These are phyloP conservation scores for Meteorus colon DNA, from an alignment of 2,888 invertebrate species.

Conservation along the genomic window DNA sequence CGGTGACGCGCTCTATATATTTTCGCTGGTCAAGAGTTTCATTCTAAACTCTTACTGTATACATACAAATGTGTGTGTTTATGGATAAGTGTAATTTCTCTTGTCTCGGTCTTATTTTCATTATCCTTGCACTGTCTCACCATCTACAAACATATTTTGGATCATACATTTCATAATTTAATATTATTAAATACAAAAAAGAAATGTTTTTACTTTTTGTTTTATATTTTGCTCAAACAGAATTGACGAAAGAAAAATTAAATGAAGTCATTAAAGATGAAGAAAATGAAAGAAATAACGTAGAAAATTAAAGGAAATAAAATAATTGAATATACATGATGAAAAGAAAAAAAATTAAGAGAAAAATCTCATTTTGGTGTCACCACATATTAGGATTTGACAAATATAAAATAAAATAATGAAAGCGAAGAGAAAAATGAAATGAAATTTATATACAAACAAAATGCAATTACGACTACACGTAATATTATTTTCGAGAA, in stretches of 20 bases:
- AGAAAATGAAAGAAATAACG: too few relatives aligned
- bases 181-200: too few relatives aligned
- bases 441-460: not conserved
- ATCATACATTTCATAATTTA: too few relatives aligned
- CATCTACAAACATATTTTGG: too few relatives aligned
- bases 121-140: too few relatives aligned
- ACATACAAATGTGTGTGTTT: not conserved
- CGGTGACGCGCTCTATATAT: constrained; percentile 46
- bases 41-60: not conserved
- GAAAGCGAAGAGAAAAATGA: not conserved
- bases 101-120: not conserved
- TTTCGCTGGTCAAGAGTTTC: constrained; percentile 42
- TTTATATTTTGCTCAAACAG: not conserved
- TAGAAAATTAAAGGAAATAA: constrained; percentile 2
- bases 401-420: not conserved
- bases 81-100: not conserved
- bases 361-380: not conserved
- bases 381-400: too few relatives aligned
- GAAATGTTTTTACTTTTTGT: too few relatives aligned
- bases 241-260: constrained; percentile 17
- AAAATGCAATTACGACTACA: not conserved
- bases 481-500: constrained; percentile 16
- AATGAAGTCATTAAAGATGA: not conserved
- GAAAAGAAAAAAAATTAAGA: not conserved
- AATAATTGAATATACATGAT: not conserved